Evolutionary conservation across 2,113 vertebrate genomes (phyloP).

Genomic region (Aramus guarauna): DNA sequence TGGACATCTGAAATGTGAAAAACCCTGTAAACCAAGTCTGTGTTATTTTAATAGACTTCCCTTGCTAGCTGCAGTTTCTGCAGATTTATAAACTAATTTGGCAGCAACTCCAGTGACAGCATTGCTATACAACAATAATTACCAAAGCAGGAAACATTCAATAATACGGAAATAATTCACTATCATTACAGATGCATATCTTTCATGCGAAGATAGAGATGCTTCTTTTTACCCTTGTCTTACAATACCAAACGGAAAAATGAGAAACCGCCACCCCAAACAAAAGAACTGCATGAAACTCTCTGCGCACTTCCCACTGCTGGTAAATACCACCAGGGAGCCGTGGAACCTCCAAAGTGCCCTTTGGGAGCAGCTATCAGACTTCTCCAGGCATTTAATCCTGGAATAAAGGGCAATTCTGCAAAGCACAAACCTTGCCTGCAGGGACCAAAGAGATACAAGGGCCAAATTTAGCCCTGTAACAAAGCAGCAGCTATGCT

Average conservation of each 20-base stretch:
- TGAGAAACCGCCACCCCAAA: not conserved
- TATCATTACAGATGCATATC: not conserved
- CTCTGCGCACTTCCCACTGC: not conserved
- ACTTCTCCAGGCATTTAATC: not conserved
- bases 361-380: not conserved
- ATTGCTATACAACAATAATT: conserved; percentile 6
- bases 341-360: not conserved
- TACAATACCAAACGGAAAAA: not conserved
- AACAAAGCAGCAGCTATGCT: not conserved
- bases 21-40: not conserved
- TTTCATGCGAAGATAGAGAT: not conserved
- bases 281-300: not conserved
- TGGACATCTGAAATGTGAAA: not conserved
- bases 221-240: not conserved
- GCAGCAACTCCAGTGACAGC: not conserved
- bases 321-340: not conserved
- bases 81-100: conserved; percentile 27
- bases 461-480: not conserved
- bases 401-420: not conserved
- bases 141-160: not conserved
- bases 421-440: not conserved
- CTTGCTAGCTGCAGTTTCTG: not conserved
- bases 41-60: not conserved
- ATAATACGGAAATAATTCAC: not conserved
- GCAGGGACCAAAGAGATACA: not conserved